Conservation (phyloP, 2,888 invertebrate genomes). For the Andrena chrysosceles region DNA sequence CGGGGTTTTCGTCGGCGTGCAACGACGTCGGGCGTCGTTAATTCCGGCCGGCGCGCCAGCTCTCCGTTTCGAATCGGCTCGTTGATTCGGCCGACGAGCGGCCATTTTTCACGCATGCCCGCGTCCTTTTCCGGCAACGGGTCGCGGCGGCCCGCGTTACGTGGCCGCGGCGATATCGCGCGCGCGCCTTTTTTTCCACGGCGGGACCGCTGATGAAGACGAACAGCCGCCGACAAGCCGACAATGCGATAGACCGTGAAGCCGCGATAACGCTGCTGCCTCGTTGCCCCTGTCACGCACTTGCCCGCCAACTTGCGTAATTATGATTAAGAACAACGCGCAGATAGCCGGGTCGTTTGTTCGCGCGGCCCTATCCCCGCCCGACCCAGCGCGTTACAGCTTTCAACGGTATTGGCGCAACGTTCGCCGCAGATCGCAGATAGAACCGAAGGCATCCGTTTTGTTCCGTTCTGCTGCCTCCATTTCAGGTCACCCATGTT, state of each 20-base stretch:
- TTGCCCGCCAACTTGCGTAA: constrained; percentile 42
- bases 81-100: constrained; percentile 48
- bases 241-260: constrained; percentile 78
- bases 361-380: not conserved
- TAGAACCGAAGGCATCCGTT: constrained; percentile 21
- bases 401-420: constrained; percentile 25
- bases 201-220: constrained; percentile 74
- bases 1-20: constrained; percentile 23
- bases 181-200: constrained; percentile 45
- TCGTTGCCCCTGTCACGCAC: constrained; percentile 56
- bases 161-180: constrained; percentile 42
- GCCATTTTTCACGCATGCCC: constrained; percentile 67
- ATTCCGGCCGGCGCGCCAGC: constrained; percentile 32
- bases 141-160: constrained; percentile 24
- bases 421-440: not conserved
- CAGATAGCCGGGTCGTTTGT: constrained; percentile 16
- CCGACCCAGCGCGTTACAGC: not conserved
- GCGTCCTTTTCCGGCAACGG: constrained; percentile 38
- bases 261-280: constrained; percentile 71
- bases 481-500: constrained; percentile 38
- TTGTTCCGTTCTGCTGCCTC: constrained; percentile 13
- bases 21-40: constrained; percentile 43
- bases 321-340: constrained; percentile 49
- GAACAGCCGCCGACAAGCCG: constrained; percentile 60
- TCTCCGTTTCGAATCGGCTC: constrained; percentile 52